Evolutionary conservation across 2,797 vertebrate genomes (phyloP).

Genomic region (Leuciscus waleckii): DNA sequence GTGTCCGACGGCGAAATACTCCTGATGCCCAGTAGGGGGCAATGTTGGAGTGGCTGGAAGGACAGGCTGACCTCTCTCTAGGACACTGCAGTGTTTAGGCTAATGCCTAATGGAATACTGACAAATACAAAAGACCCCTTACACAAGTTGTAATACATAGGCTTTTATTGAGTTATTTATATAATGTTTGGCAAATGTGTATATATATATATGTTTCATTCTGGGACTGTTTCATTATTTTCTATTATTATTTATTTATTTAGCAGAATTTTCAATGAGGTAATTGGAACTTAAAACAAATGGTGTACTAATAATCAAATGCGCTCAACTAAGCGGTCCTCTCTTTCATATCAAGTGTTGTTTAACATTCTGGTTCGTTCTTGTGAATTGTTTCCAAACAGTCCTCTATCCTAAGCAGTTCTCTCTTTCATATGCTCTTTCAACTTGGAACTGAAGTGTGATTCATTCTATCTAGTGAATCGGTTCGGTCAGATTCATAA

Average conservation of each 20-base stretch:
- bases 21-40: constrained; percentile 76
- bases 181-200: neutral
- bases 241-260: neutral
- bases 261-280: neutral
- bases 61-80: constrained; percentile 66
- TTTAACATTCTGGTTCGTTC: neutral
- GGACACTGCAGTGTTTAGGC: constrained; percentile 54
- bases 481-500: neutral
- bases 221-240: neutral
- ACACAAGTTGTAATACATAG: constrained; percentile 22
- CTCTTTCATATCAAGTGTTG: neutral
- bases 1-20: constrained; percentile 49
- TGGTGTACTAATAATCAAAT: constrained; percentile 5
- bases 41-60: constrained; percentile 74
- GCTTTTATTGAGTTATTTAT: neutral
- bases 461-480: constrained; percentile 12
- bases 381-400: neutral
- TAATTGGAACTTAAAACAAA: neutral
- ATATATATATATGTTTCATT: neutral
- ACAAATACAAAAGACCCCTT: constrained; percentile 39
- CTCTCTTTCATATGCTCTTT: neutral
- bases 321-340: neutral
- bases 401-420: neutral
- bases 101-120: constrained; percentile 46
- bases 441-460: neutral